These are phyloP conservation scores for Leucozona laternaria DNA, from an alignment of 2,888 invertebrate genomes.

Conservation along the genomic window DNA sequence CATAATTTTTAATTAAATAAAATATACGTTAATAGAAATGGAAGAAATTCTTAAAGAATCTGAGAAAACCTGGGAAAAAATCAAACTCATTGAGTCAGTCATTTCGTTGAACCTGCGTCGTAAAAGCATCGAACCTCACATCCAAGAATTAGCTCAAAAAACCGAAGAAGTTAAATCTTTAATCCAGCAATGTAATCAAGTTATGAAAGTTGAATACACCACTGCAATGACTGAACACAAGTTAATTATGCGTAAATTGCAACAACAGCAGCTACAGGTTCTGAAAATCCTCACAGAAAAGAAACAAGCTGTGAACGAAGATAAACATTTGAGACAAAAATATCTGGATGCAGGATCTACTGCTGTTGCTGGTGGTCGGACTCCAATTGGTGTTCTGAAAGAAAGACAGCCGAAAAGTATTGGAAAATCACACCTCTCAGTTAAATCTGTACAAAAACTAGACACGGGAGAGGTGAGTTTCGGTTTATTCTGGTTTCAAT, in stretches of 20 bases:
- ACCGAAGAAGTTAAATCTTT: constrained; percentile 69
- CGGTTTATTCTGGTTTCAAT: too few species aligned
- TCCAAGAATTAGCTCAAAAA: constrained; percentile 58
- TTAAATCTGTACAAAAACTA: neutral
- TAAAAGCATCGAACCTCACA: constrained; percentile 72
- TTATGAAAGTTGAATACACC: constrained; percentile 73
- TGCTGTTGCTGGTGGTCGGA: neutral
- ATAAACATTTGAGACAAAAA: neutral
- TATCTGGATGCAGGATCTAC: neutral
- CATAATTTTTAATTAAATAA: neutral
- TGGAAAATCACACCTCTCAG: neutral
- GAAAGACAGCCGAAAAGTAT: constrained; percentile 64
- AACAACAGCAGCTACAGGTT: constrained; percentile 76
- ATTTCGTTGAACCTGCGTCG: constrained; percentile 77
- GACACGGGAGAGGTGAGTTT: constrained; percentile 28
- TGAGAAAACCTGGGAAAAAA: constrained; percentile 54
- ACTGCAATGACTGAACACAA: constrained; percentile 71
- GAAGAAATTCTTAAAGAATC: constrained; percentile 39
- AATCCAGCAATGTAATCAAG: constrained; percentile 68
- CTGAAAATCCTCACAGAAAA: constrained; percentile 53
- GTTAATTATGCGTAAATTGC: constrained; percentile 76
- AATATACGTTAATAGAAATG: constrained; percentile 20
- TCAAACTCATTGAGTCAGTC: constrained; percentile 76
- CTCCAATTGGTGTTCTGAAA: constrained; percentile 53
- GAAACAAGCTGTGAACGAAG: neutral